phyloP scores from a whole-genome alignment of 2,888 invertebrate species.

The Drosophila subquinaria region DNA sequence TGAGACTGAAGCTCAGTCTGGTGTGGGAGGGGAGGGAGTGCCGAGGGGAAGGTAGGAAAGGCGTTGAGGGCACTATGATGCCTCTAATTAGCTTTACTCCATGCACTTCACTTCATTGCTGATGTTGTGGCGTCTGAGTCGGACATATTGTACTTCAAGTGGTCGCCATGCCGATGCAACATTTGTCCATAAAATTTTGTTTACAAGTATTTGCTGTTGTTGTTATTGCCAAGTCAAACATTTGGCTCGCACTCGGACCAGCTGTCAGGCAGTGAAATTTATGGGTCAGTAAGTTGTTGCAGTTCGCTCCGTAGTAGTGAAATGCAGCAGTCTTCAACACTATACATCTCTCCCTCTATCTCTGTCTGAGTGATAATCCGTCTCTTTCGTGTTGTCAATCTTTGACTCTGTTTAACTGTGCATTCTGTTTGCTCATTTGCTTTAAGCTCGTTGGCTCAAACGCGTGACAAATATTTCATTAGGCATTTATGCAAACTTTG shows the following conservation, averaged over 20 bases:
- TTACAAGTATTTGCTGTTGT: conserved; percentile 63
- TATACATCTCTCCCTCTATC: conserved; percentile 3
- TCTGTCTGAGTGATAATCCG: background rate
- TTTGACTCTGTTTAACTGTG: conserved; percentile 43
- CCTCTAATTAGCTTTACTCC: conserved; percentile 69
- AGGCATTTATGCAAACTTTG: conserved; percentile 69
- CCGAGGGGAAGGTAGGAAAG: conserved; percentile 11
- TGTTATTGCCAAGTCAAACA: conserved; percentile 59
- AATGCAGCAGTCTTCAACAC: conserved; percentile 37
- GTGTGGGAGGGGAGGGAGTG: background rate
- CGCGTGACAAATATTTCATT: conserved; percentile 81
- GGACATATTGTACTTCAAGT: conserved; percentile 51
- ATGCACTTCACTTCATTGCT: conserved; percentile 33
- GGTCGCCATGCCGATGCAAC: conserved; percentile 52
- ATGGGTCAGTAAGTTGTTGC: conserved; percentile 78
- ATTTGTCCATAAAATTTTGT: conserved; percentile 72
- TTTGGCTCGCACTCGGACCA: conserved; percentile 44
- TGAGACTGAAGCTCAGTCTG: background rate
- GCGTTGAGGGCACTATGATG: conserved; percentile 60
- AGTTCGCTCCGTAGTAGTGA: conserved; percentile 55
- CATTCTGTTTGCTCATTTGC: conserved; percentile 72
- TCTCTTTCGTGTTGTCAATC: conserved; percentile 10
- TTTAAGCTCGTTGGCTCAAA: conserved; percentile 59
- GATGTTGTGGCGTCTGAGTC: conserved; percentile 23
- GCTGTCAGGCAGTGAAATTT: conserved; percentile 70